These are phyloP conservation scores for Phenganax subtilis DNA, from an alignment of 92 coral and sea anemone genomes.

Conservation along the genomic window DNA sequence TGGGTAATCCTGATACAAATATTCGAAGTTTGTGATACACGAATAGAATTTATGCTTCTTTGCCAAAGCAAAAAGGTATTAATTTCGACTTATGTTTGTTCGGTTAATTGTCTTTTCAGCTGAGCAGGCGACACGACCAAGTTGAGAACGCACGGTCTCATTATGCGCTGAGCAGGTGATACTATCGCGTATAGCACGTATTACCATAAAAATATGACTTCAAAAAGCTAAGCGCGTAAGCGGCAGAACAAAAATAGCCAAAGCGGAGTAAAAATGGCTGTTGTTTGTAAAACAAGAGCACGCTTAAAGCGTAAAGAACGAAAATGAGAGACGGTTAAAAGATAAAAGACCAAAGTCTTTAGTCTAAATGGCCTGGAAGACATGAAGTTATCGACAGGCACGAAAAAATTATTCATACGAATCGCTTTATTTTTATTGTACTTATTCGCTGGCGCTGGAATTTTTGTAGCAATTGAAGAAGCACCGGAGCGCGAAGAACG, in stretches of 20 bases:
- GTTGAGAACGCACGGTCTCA: slow-evolving; percentile 17
- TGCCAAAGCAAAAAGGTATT: background rate
- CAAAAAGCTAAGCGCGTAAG: slow-evolving; percentile 34
- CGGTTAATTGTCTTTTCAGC: slow-evolving; percentile 38
- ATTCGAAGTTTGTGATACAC: background rate
- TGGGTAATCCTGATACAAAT: background rate
- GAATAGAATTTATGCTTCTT: background rate
- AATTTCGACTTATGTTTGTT: background rate
- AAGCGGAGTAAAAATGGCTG: slow-evolving; percentile 2
- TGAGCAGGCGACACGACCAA: slow-evolving; percentile 32
- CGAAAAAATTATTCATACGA: slow-evolving; percentile 82
- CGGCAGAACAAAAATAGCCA: background rate
- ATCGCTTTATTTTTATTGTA: slow-evolving; percentile 79
- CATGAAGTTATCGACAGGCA: slow-evolving; percentile 78
- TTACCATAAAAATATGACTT: slow-evolving; percentile 37
- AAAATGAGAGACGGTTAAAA: background rate
- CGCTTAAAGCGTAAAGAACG: background rate
- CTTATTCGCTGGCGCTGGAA: slow-evolving; percentile 82
- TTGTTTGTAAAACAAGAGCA: background rate
- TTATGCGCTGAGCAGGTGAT: slow-evolving; percentile 39
- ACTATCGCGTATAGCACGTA: slow-evolving; percentile 4
- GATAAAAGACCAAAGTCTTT: background rate
- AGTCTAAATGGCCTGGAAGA: slow-evolving; percentile 17
- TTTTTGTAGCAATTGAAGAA: slow-evolving; percentile 68
- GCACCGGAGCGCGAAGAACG: slow-evolving; percentile 49